phyloP scores from a whole-genome alignment of 1,140 invertebrate genomes.

The Drosophila orena region DNA sequence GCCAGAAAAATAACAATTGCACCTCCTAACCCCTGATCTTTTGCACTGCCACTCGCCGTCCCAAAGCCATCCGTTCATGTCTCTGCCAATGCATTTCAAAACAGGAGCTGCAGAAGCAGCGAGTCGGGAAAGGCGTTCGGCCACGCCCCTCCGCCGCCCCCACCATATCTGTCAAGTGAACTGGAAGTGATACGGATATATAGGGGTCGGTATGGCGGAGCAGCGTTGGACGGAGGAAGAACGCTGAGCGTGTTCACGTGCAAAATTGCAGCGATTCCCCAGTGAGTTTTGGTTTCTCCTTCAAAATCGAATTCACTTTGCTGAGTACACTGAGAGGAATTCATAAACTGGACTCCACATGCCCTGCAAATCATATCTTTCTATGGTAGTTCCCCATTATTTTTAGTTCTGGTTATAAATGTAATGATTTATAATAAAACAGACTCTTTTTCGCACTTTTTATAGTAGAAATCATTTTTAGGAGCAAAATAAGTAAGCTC shows the following conservation, averaged over 20 bases:
- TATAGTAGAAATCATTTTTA: too few relatives aligned
- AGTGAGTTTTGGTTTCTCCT: slow-evolving; percentile 45
- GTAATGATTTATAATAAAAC: too few relatives aligned
- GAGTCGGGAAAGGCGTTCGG: slow-evolving; percentile 43
- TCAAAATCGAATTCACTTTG: slow-evolving; percentile 61
- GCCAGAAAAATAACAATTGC: slow-evolving; percentile 53
- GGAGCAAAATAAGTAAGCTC: too few relatives aligned
- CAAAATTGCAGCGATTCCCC: slow-evolving; percentile 80
- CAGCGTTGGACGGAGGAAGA: slow-evolving; percentile 8
- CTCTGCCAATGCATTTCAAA: slow-evolving; percentile 56
- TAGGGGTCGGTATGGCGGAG: not conserved
- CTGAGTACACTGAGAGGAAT: slow-evolving; percentile 10
- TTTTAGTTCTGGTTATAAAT: too few relatives aligned
- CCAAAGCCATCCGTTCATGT: slow-evolving; percentile 8
- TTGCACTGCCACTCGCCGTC: slow-evolving; percentile 1
- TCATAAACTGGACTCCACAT: not conserved
- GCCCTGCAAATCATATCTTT: not conserved
- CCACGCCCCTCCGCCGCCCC: slow-evolving; percentile 22
- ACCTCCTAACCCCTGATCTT: slow-evolving; percentile 11
- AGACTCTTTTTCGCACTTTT: too few relatives aligned
- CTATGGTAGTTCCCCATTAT: too few relatives aligned
- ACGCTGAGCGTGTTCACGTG: slow-evolving; percentile 76
- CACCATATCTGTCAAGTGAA: slow-evolving; percentile 77
- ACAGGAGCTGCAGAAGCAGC: slow-evolving; percentile 41
- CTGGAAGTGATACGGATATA: slow-evolving; percentile 74